Conservation (phyloP, 2,113 vertebrate species). For the Columbina picui region DNA sequence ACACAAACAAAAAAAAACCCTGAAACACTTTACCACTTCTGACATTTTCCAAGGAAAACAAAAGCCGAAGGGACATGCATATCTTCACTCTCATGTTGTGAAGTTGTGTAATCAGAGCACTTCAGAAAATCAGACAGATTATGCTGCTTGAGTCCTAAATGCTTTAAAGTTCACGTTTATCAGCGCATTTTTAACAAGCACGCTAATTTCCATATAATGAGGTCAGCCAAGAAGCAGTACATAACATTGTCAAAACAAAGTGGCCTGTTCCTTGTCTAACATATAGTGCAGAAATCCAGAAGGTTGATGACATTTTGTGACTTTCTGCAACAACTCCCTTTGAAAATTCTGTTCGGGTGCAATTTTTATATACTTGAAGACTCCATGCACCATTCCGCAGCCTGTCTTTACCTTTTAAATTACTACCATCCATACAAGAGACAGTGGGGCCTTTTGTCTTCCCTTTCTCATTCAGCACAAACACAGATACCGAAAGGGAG, state of each 20-base stretch:
- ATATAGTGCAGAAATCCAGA: not conserved
- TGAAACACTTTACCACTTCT: not conserved
- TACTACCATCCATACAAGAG: not conserved
- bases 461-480: not conserved
- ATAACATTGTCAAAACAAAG: not conserved
- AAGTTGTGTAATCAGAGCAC: not conserved
- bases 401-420: not conserved
- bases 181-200: not conserved
- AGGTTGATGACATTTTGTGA: not conserved
- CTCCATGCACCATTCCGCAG: not conserved
- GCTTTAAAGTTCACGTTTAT: not conserved
- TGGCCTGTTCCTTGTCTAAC: not conserved
- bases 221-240: not conserved
- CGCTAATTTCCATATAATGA: not conserved
- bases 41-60: not conserved
- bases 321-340: not conserved
- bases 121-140: not conserved
- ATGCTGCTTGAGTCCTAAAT: not conserved
- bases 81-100: not conserved
- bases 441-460: not conserved
- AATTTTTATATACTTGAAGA: not conserved
- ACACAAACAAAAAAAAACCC: not conserved
- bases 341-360: not conserved
- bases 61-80: not conserved
- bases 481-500: not conserved